These are phyloP conservation scores for Adineta ricciae DNA, from an alignment of 2,888 invertebrate genomes.

Conservation along the genomic window DNA sequence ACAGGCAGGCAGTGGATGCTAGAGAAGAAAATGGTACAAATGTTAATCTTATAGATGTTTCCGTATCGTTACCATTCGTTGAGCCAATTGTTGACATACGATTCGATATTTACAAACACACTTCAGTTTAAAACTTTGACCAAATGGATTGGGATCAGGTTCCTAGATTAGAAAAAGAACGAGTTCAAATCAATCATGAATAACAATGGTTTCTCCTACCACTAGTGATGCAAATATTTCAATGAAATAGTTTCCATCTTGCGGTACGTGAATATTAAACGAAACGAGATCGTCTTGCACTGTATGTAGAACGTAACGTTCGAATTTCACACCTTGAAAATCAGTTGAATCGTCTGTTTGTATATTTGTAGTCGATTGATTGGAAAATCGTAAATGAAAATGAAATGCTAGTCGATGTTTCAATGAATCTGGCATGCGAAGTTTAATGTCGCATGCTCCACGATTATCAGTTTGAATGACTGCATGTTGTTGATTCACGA, in stretches of 20 bases:
- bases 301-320: conserved; percentile 95
- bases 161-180: not conserved
- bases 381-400: conserved; percentile 85
- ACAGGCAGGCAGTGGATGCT: conserved; percentile 74
- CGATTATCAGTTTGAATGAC: conserved; percentile 90
- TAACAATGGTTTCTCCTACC: not conserved
- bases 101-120: conserved; percentile 75
- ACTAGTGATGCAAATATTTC: conserved; percentile 97
- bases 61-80: conserved; percentile 66
- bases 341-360: conserved; percentile 57
- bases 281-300: conserved; percentile 50
- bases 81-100: conserved; percentile 80
- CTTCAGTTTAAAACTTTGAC: conserved; percentile 48
- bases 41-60: not conserved
- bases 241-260: conserved; percentile 79
- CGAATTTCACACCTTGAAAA: conserved; percentile 82
- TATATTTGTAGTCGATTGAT: conserved; percentile 47
- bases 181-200: too few relatives aligned
- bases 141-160: conserved; percentile 40
- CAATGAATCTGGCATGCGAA: conserved; percentile 90
- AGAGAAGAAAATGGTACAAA: not conserved
- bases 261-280: conserved; percentile 91
- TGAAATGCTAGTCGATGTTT: conserved; percentile 89
- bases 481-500: conserved; percentile 66
- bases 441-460: conserved; percentile 87